Base-by-base conservation (phyloP, 2,797 vertebrate species). In the Holocentrus rufus region DNA sequence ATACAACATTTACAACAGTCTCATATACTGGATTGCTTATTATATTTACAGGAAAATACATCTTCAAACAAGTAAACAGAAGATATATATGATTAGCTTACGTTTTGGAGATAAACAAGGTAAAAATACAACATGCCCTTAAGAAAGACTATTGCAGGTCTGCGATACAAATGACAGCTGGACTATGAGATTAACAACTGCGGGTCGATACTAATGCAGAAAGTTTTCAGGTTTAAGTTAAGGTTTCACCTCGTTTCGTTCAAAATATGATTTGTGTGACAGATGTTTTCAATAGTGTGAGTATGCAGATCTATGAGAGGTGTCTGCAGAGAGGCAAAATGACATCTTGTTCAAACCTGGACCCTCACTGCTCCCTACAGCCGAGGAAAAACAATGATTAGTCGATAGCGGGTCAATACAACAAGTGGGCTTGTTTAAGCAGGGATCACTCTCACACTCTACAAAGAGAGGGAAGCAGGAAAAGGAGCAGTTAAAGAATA, bases 381-480 rank as follows among this genome's bases (percentile, higher is more conserved):
- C 56, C 27, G 18, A 4, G 0, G 46, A 53, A 76, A 74, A 74
- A 76, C 66, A 76, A 77, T 77, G 70, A 76, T 52, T 30, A 69
- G 62, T 82, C 80, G 74, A 86, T 83, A 80, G 75, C 0, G 11
- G 55, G 46, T 86, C 87, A 73, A 84, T 87, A 83, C 60, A 54
- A 78, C 77, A 86, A 81, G 84, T 72, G 59, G 65, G 42, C 31
- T 68, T 55, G 66, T 73, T 83, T 76, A 77, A 77, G 34, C 64
- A n/a, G 64, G 58, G 69, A 82, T 84, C 59, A 77, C 60, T 69
- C 64, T 77, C 58, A 63, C 80, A 71, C 60, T 69, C 72, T 59
- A 80, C 72, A 76, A 65, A 76, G 56, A 68, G 22, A 69, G 39
- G 1, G 20, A 10, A 80, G 53, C 60, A 69, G 20, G 42, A 72